A percentile compares a stretch with the other conserved stretches of the same genome.
These are phyloP conservation scores for Plagodis dolabraria DNA, from an alignment of 2,888 invertebrate species.

Conservation along the genomic window DNA sequence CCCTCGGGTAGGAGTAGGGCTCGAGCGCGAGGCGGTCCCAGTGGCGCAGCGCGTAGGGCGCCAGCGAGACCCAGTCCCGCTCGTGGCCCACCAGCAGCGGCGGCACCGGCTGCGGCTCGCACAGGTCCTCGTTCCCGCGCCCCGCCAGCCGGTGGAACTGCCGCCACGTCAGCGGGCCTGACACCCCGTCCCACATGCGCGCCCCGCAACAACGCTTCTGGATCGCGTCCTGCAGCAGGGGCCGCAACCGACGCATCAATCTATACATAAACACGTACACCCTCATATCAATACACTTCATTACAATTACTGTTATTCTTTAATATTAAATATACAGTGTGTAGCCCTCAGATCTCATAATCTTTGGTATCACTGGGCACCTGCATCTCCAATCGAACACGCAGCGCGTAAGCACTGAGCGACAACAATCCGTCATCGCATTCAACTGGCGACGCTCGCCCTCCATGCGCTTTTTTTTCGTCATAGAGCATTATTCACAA, in stretches of 20 bases:
- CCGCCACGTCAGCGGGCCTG: constrained; percentile 99
- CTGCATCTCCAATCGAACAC: constrained; percentile 7
- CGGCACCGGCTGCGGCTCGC: constrained; percentile 98
- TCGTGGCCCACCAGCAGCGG: constrained; percentile 97
- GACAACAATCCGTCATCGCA: constrained; percentile 9
- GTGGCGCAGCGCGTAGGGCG: constrained; percentile 96
- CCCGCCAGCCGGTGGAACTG: constrained; percentile 98
- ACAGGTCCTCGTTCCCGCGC: constrained; percentile 96
- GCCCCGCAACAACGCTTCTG: constrained; percentile 95
- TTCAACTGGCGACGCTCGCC: constrained; percentile 9
- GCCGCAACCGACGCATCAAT: constrained; percentile 95
- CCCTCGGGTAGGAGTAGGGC: constrained; percentile 97
- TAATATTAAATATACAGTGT: not conserved
- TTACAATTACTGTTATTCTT: too few species aligned
- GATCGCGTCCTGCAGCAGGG: constrained; percentile 97
- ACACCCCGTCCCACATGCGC: constrained; percentile 97
- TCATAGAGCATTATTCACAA: constrained; percentile 6
- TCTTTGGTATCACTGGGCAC: constrained; percentile 16
- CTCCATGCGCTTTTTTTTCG: constrained; percentile 20
- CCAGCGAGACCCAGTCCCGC: constrained; percentile 96
- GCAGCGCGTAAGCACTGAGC: constrained; percentile 6
- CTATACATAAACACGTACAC: constrained; percentile 2
- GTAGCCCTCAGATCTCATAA: constrained; percentile 25
- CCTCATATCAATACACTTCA: too few species aligned
- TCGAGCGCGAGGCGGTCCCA: constrained; percentile 99